Evolutionary conservation across 2,797 vertebrate species (phyloP).

Genomic region (Chiroxiphia lanceolata): DNA sequence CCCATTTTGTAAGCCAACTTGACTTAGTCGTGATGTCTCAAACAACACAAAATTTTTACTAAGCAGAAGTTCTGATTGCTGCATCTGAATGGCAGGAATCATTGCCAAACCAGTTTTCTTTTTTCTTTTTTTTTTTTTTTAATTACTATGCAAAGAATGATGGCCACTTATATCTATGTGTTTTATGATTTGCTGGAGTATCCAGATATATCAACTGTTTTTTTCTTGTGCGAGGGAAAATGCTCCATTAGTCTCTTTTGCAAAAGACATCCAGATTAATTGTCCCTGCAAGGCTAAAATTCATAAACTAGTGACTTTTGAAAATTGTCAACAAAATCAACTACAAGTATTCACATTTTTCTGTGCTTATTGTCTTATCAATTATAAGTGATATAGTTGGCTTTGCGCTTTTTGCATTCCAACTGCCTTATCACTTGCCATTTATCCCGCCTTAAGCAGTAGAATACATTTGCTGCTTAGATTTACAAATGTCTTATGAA

Average conservation of each 20-base stretch:
- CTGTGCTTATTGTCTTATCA: neutral
- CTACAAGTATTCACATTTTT: neutral
- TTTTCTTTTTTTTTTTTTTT: neutral
- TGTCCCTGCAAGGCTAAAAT: neutral
- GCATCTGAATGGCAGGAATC: neutral
- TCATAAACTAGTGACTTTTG: neutral
- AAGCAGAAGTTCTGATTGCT: neutral
- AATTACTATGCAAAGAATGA: neutral
- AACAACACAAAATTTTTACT: neutral
- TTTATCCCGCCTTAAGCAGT: neutral
- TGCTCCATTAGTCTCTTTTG: neutral
- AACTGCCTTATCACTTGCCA: neutral
- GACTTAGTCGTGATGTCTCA: neutral
- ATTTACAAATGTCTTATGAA: neutral
- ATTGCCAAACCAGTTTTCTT: neutral
- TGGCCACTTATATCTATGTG: neutral
- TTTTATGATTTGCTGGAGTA: neutral
- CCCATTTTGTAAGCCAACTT: neutral
- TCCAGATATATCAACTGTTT: neutral
- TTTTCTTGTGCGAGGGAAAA: neutral
- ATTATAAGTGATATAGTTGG: neutral
- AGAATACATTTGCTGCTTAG: neutral
- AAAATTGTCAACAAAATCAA: neutral
- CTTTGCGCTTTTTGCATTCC: neutral
- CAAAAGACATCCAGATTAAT: neutral